Evolutionary conservation across 92 coral and sea anemone genomes (phyloP), one percentile per base, ranked within the genome.

Genomic region (Desmophyllum pertusum): DNA sequence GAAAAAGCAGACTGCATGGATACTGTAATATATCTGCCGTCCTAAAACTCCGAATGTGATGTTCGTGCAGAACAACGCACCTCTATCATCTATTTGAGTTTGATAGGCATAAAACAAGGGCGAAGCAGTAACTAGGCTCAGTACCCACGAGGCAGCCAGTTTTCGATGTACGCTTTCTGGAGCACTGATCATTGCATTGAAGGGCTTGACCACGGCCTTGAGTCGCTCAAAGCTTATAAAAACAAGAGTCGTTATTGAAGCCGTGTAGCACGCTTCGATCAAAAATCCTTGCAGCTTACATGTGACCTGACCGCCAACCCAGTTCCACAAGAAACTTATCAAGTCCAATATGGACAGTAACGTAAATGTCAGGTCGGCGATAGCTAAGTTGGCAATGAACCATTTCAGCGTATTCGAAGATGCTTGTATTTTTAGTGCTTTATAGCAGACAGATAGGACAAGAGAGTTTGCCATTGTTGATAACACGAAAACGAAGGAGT

Each of bases 241-340:
- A 1, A 65, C 76, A 18, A 86, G 85, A 3, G 90, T 86, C 69
- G 51, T 75, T 6, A 86, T 80, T 10, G 86, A 86, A 2, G 86
- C 30, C 8, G 90, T 79, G 38, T 86, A 86, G 61, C 90, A 80
- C 13, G 81, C 79, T 42, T 80, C 90, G 41, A 86, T 77, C 11
- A 80, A 36, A 27, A 86, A 86, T 6, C 86, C 29, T 39, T 86
- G 86, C 11, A 81, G 40, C 70, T 86, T 86, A 53, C 90, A 86
- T 0, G 90, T 45, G 15, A 80, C 64, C 17, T 80, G 43, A 27
- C 90, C 86, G 42, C 90, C 90, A 37, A 86, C 14, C 90, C 90
- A 86, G 19, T 65, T 82, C 76, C 84, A 75, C 4, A 80, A 10
- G 25, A 72, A 80, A 33, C 40, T 63, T 65, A 74, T 75, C 36